Conservation (phyloP, 2,888 invertebrate genomes). For the Melanargia galathea region DNA sequence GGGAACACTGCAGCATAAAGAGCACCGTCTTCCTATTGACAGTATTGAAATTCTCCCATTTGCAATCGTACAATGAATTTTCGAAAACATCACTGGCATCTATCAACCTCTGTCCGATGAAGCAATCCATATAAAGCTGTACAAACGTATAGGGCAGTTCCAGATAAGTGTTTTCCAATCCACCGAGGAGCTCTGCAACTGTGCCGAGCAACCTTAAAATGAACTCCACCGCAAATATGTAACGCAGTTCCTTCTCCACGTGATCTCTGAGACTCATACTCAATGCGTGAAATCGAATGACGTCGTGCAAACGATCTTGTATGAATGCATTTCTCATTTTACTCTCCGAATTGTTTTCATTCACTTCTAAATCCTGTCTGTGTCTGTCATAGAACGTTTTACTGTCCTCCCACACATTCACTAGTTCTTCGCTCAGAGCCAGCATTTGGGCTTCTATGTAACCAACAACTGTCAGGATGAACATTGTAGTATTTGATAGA, state of each 20-base stretch:
- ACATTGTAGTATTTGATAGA: constrained; percentile 51
- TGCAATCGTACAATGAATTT: constrained; percentile 53
- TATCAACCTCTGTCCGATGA: constrained; percentile 56
- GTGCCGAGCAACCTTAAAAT: constrained; percentile 48
- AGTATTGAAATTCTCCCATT: constrained; percentile 27
- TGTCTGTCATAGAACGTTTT: constrained; percentile 25
- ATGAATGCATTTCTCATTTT: constrained; percentile 40
- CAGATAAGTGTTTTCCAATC: constrained; percentile 55
- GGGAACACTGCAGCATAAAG: constrained; percentile 54
- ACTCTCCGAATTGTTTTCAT: constrained; percentile 12
- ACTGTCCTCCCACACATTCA: constrained; percentile 49
- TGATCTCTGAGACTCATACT: constrained; percentile 44
- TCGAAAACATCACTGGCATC: constrained; percentile 55
- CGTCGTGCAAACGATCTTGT: constrained; percentile 43
- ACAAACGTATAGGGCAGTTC: constrained; percentile 53
- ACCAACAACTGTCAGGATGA: constrained; percentile 54
- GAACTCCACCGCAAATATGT: constrained; percentile 53
- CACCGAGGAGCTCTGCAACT: constrained; percentile 56
- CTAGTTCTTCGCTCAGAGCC: constrained; percentile 54
- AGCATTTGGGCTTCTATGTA: constrained; percentile 60
- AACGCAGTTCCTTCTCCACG: constrained; percentile 48
- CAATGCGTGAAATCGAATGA: constrained; percentile 48
- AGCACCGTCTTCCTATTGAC: constrained; percentile 32
- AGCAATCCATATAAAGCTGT: constrained; percentile 57
- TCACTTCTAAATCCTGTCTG: constrained; percentile 1